Evolutionary conservation across 2,797 vertebrate species (phyloP).

Genomic region (Prionace glauca): DNA sequence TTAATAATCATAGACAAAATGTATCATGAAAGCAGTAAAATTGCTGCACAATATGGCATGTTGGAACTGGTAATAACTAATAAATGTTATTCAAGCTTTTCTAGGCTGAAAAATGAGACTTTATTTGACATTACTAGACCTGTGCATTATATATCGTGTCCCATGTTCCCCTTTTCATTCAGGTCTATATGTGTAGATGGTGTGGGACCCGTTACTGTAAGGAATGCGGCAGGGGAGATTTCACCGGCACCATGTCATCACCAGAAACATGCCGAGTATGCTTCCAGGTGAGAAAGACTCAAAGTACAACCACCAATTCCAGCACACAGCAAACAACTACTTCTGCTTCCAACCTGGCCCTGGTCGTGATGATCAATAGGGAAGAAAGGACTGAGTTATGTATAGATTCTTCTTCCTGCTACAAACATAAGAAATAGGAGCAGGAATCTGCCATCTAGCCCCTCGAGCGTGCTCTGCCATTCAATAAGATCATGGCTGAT

Average conservation of each 20-base stretch:
- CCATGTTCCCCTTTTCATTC: neutral
- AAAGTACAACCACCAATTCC: neutral
- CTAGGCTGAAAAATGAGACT: neutral
- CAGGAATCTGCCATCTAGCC: no score
- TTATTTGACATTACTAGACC: neutral
- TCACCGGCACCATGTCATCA: constrained; percentile 38
- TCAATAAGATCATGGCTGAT: no score
- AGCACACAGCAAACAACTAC: neutral
- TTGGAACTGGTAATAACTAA: neutral
- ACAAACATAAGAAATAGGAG: no score
- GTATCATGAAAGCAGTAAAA: neutral
- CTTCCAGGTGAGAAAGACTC: constrained; percentile 40
- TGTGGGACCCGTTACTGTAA: constrained; percentile 41
- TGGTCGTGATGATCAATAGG: neutral
- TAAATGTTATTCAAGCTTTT: no score
- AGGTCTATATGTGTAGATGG: constrained; percentile 41
- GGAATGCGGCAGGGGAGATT: constrained; percentile 39
- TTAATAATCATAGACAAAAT: neutral
- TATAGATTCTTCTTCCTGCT: neutral
- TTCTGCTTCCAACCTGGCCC: neutral
- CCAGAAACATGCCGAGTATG: constrained; percentile 40
- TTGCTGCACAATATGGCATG: neutral
- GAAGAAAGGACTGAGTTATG: neutral
- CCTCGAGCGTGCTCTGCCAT: no score
- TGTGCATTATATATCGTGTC: neutral